Percentiles rank a stretch among this genome's conserved stretches.
Conservation (phyloP, 2,113 vertebrate genomes). For the Rana temporaria region DNA sequence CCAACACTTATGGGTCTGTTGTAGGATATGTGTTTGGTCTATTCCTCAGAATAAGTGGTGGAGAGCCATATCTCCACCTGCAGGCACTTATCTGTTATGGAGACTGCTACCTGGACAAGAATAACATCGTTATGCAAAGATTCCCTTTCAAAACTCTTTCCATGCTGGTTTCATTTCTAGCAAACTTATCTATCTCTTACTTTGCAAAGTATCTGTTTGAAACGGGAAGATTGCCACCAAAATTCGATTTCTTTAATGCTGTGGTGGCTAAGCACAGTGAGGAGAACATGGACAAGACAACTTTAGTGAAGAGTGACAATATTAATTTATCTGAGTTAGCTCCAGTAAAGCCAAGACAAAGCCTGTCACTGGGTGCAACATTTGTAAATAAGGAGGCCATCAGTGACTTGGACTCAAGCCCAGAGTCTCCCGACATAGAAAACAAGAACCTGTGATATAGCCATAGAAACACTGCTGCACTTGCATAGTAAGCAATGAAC, state of each 20-base stretch:
- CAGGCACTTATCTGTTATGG: constrained; percentile 93
- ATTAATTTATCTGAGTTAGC: constrained; percentile 91
- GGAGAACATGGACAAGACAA: constrained; percentile 96
- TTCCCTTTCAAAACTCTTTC: constrained; percentile 94
- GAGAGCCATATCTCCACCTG: constrained; percentile 91
- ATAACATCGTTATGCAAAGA: constrained; percentile 82
- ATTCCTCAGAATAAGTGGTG: constrained; percentile 89
- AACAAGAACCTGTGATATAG: constrained; percentile 70
- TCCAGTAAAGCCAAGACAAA: constrained; percentile 83
- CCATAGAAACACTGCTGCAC: constrained; percentile 56
- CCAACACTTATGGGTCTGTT: constrained; percentile 93
- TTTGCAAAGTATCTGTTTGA: constrained; percentile 93
- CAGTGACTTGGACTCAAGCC: constrained; percentile 80
- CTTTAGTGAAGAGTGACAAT: constrained; percentile 90
- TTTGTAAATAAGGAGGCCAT: constrained; percentile 89
- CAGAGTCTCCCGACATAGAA: constrained; percentile 82
- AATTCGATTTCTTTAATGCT: constrained; percentile 91
- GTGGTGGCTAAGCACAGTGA: constrained; percentile 93
- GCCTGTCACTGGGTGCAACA: constrained; percentile 79
- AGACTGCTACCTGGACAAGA: constrained; percentile 80
- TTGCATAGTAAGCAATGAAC: constrained; percentile 40
- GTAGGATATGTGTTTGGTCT: constrained; percentile 89
- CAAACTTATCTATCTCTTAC: constrained; percentile 87
- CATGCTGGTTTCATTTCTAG: constrained; percentile 89
- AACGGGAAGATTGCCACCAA: constrained; percentile 89